phyloP scores from a whole-genome alignment of 2,888 invertebrate genomes.

The Gymnocheta viridis region DNA sequence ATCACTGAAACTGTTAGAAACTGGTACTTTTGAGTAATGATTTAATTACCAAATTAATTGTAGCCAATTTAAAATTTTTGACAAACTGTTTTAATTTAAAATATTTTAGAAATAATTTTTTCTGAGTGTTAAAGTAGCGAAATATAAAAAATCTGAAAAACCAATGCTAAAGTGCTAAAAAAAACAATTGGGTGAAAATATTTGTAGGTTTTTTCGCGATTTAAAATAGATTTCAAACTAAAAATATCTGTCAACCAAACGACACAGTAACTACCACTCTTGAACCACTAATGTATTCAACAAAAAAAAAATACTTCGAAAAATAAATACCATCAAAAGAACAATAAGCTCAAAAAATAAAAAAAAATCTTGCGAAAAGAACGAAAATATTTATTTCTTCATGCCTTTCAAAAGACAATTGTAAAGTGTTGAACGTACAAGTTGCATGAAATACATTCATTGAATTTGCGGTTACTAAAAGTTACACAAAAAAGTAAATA shows the following conservation, averaged over 20 bases:
- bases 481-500: background rate
- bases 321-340: conserved; percentile 34
- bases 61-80: no score
- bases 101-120: no score
- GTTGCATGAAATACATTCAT: conserved; percentile 32
- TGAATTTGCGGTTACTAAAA: conserved; percentile 46
- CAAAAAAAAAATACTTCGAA: background rate
- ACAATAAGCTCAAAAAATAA: background rate
- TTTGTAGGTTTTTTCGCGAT: background rate
- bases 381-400: background rate
- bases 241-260: conserved; percentile 41
- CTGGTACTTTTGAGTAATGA: no score
- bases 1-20: no score
- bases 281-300: conserved; percentile 12
- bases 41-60: no score
- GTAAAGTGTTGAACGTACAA: conserved; percentile 7
- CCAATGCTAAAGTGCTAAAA: background rate
- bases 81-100: no score
- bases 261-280: background rate
- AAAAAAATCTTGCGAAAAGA: conserved; percentile 15
- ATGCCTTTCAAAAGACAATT: background rate
- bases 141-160: no score
- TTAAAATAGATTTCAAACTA: background rate
- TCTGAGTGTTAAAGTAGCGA: no score
- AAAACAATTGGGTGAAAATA: no score